These are phyloP conservation scores for Lagenorhynchus albirostris DNA, from an alignment of 2,113 vertebrate genomes.

Conservation along the genomic window DNA sequence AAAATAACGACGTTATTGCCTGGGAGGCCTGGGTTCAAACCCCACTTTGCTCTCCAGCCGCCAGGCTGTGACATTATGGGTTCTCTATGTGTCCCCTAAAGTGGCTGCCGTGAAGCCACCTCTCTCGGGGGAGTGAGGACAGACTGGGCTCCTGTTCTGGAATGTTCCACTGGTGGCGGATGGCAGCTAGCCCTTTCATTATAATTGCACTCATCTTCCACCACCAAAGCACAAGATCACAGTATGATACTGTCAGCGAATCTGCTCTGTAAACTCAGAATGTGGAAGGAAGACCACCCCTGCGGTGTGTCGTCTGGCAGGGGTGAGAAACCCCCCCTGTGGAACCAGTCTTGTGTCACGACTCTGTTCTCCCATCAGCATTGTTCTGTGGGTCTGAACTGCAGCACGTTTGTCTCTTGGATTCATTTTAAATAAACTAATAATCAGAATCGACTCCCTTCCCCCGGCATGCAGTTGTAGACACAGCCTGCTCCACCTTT, in stretches of 20 bases:
- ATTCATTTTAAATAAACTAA: neutral
- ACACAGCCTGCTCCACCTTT: too few species aligned
- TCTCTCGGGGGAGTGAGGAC: rapidly evolving
- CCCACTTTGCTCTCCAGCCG: too few species aligned
- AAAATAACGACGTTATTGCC: neutral
- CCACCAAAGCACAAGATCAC: neutral
- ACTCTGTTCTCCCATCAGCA: neutral
- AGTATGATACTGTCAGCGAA: rapidly evolving
- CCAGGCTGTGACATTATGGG: rapidly evolving
- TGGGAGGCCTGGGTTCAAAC: neutral
- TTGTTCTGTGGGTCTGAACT: too few species aligned
- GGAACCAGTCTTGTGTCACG: rapidly evolving
- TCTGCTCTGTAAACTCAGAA: neutral
- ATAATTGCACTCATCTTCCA: neutral
- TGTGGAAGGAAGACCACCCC: rapidly evolving
- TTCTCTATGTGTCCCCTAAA: neutral
- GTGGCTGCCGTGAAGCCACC: neutral
- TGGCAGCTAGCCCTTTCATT: rapidly evolving
- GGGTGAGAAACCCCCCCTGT: too few species aligned
- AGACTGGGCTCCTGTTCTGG: neutral
- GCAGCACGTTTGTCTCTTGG: neutral
- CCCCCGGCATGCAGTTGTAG: neutral
- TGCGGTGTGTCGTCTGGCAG: rapidly evolving
- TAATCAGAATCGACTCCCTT: rapidly evolving
- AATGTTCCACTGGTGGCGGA: rapidly evolving